Evolutionary conservation across 1,140 invertebrate genomes (phyloP).

Genomic region (Manduca sexta): DNA sequence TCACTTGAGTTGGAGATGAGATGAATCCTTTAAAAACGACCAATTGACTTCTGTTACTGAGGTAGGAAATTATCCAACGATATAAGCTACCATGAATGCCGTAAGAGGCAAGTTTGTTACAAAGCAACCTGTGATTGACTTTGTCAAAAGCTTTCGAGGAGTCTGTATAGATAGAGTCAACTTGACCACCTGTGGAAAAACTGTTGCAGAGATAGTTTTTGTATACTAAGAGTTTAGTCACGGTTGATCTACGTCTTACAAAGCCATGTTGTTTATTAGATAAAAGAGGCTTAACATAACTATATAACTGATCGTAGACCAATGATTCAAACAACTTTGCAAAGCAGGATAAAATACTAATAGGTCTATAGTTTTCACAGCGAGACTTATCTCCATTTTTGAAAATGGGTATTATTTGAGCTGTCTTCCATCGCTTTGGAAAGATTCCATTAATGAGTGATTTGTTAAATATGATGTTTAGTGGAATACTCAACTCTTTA

Average conservation of each 20-base stretch:
- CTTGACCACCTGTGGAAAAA: background rate
- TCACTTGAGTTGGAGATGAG: background rate
- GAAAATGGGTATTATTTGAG: conserved; percentile 10
- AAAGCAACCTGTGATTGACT: background rate
- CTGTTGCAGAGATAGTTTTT: too few relatives aligned
- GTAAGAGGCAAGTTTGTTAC: background rate
- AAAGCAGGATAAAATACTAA: conserved; percentile 15
- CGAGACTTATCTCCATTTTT: conserved; percentile 13
- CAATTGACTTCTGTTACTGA: background rate
- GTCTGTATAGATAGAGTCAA: background rate
- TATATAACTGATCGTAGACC: background rate
- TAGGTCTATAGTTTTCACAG: conserved; percentile 15
- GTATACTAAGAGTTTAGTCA: too few relatives aligned
- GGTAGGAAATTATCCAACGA: background rate
- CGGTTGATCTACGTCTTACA: too few relatives aligned
- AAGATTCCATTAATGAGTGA: conserved; percentile 5
- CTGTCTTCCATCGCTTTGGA: conserved; percentile 11
- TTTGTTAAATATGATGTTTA: conserved; percentile 5
- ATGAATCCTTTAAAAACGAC: background rate
- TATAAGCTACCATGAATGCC: background rate
- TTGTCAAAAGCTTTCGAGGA: background rate
- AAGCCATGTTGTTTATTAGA: too few relatives aligned
- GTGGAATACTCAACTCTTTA: background rate
- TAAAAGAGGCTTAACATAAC: too few relatives aligned
- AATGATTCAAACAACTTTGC: conserved; percentile 8